phyloP scores from a whole-genome alignment of 2,797 vertebrate genomes.

The Esox lucius region DNA sequence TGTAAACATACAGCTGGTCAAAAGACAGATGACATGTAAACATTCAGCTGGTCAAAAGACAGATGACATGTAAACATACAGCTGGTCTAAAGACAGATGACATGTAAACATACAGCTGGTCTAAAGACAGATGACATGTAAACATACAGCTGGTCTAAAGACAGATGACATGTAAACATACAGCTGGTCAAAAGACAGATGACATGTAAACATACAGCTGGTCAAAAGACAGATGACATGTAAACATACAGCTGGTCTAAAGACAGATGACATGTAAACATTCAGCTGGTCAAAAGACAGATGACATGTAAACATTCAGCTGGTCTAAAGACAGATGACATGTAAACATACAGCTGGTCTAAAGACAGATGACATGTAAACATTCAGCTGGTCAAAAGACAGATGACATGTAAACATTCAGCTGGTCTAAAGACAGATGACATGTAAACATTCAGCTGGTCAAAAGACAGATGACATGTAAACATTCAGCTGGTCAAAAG shows the following conservation, averaged over 20 bases:
- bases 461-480: background rate
- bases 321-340: background rate
- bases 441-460: background rate
- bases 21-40: background rate
- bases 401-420: background rate
- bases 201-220: background rate
- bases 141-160: background rate
- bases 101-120: background rate
- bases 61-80: background rate
- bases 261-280: background rate
- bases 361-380: background rate
- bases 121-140: background rate
- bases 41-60: background rate
- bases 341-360: background rate
- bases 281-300: background rate
- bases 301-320: background rate
- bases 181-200: slow-evolving; percentile 83
- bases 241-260: background rate
- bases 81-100: background rate
- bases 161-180: background rate
- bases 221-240: background rate
- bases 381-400: slow-evolving; percentile 83
- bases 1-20: background rate
- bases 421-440: no score
- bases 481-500: background rate